Evolutionary conservation across 2,888 invertebrate genomes (phyloP).

Genomic region (Scaptomyza reducta): DNA sequence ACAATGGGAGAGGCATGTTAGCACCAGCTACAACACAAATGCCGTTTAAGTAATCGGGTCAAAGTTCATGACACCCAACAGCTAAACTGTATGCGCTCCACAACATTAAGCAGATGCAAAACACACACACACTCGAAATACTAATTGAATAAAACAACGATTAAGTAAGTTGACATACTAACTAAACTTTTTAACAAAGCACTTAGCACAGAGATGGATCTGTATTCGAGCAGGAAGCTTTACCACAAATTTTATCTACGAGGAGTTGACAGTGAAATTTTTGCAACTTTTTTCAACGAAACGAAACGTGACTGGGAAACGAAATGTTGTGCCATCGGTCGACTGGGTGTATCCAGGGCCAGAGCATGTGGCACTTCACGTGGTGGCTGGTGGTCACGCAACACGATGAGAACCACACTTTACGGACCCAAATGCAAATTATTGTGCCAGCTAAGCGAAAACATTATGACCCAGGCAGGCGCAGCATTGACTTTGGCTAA

Average conservation of each 20-base stretch:
- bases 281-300: background rate
- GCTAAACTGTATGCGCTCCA: constrained; percentile 2
- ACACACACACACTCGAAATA: constrained; percentile 21
- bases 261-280: background rate
- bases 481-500: constrained; percentile 59
- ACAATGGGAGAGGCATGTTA: constrained; percentile 37
- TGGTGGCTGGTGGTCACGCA: constrained; percentile 60
- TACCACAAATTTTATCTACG: constrained; percentile 4
- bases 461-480: constrained; percentile 36
- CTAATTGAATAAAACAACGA: constrained; percentile 29
- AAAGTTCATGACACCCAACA: constrained; percentile 45
- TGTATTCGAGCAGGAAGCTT: too few species aligned
- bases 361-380: constrained; percentile 34
- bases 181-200: background rate
- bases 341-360: constrained; percentile 14
- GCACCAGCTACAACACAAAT: constrained; percentile 31
- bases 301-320: constrained; percentile 51
- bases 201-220: too few species aligned
- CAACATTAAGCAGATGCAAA: constrained; percentile 9
- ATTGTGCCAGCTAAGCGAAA: constrained; percentile 39
- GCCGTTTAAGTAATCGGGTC: constrained; percentile 44
- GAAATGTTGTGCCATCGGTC: constrained; percentile 18
- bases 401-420: constrained; percentile 3
- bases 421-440: constrained; percentile 42
- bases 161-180: background rate